Conservation (phyloP, 1,140 invertebrate species). For the Mamestra configurata region DNA sequence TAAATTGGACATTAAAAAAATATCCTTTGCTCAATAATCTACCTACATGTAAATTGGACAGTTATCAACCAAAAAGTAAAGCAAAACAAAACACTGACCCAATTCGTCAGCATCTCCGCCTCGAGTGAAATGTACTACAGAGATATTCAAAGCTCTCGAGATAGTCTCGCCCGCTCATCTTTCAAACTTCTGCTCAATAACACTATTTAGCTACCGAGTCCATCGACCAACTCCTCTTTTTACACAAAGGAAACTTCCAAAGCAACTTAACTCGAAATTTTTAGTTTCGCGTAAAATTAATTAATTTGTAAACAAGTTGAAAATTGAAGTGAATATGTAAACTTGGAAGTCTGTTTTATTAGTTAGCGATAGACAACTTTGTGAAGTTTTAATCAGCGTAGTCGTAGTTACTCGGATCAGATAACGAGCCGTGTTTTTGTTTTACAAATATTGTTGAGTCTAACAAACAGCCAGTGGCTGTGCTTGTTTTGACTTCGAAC, state of each 20-base stretch:
- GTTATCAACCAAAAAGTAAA: not conserved
- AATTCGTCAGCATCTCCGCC: not conserved
- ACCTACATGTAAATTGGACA: not conserved
- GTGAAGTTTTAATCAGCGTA: constrained; percentile 40
- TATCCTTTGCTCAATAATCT: no score
- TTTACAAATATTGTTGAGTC: constrained; percentile 23
- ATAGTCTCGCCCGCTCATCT: constrained; percentile 2
- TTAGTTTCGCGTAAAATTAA: constrained; percentile 37
- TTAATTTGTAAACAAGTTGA: constrained; percentile 34
- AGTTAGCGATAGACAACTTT: constrained; percentile 24
- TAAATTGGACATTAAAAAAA: no score
- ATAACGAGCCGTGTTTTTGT: constrained; percentile 34
- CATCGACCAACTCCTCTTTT: constrained; percentile 7
- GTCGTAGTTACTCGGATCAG: constrained; percentile 13
- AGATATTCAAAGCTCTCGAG: not conserved
- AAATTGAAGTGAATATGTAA: constrained; percentile 29
- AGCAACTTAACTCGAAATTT: constrained; percentile 26
- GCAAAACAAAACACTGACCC: not conserved
- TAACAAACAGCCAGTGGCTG: constrained; percentile 1
- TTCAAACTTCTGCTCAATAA: constrained; percentile 6
- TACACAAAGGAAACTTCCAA: constrained; percentile 21
- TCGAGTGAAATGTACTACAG: not conserved
- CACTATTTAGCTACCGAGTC: not conserved
- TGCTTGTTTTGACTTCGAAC: constrained; percentile 1
- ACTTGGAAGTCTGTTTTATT: constrained; percentile 32